Percentiles rank a stretch among this genome's conserved stretches.
These are phyloP conservation scores for Campaea margaritaria DNA, from an alignment of 2,888 invertebrate genomes.

Conservation along the genomic window DNA sequence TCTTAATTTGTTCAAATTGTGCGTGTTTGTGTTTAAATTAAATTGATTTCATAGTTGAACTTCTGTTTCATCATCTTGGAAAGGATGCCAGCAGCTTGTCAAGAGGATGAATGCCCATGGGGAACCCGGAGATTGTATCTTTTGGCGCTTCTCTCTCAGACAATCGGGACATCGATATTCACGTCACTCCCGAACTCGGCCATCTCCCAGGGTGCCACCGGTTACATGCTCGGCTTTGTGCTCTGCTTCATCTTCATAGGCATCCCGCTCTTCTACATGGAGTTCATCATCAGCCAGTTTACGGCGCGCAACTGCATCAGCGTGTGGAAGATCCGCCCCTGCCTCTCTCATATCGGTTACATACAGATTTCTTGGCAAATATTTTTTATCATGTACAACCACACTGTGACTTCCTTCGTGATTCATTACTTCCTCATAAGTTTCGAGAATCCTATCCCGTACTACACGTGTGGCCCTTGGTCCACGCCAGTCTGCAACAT, in stretches of 20 bases:
- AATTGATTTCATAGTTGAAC: too few relatives aligned
- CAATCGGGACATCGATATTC: constrained; percentile 54
- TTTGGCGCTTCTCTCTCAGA: constrained; percentile 58
- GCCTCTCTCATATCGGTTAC: constrained; percentile 69
- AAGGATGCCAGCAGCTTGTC: constrained; percentile 31
- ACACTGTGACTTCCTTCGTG: constrained; percentile 57
- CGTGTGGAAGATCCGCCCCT: constrained; percentile 67
- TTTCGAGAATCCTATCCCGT: constrained; percentile 71
- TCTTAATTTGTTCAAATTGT: neutral
- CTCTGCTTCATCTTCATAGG: constrained; percentile 58
- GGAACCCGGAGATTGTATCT: constrained; percentile 49
- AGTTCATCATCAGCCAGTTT: constrained; percentile 70
- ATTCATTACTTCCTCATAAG: constrained; percentile 74
- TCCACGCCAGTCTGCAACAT: constrained; percentile 58
- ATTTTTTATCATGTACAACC: constrained; percentile 55
- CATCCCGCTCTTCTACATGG: constrained; percentile 74
- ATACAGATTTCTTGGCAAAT: constrained; percentile 63
- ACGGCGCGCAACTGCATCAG: constrained; percentile 70
- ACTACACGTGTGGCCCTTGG: constrained; percentile 66
- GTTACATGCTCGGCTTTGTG: constrained; percentile 52
- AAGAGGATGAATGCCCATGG: constrained; percentile 38
- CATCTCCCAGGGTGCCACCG: constrained; percentile 55
- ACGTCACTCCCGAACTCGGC: constrained; percentile 55
- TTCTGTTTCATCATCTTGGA: too few relatives aligned
- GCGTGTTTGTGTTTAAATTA: neutral